Evolutionary conservation across 2,888 invertebrate genomes (phyloP), one percentile per base, ranked within the genome.

Genomic region (Timema podura): DNA sequence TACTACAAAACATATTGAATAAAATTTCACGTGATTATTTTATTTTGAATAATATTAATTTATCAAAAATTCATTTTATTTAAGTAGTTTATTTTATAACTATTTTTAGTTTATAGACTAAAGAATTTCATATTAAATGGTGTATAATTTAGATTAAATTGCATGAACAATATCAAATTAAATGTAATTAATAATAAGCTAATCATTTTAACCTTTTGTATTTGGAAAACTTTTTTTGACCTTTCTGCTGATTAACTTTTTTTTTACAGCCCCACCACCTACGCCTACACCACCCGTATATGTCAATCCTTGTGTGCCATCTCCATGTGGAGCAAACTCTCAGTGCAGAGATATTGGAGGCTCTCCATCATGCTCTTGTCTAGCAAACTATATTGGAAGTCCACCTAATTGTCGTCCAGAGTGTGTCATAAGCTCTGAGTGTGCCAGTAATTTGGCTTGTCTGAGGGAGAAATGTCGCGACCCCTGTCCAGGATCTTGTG

Each of bases 281-380:
- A 47, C 45, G 69, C 74, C 75, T 64, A 76, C 79, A n/a, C 78
- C 80, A 46, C 72, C 76, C 16, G 80, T 83, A 64, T 78, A 78
- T 16, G 77, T 78, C 30, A 75, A 79, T 68, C 79, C 79, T 30
- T 79, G 79, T 70, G 72, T 74, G 11, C 78, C 79, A 11, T 76
- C 75, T 9, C 89, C 88, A 0, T 90, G 90, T 77, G 89, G 89
- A 51, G 81, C 85, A n/a, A 85, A 87, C 77, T 85, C 88, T 10
- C 81, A 84, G 68, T 90, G 90, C 75, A 83, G 84, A 10, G 86
- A 86, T 77, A 83, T 86, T 71, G 89, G 91, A 79, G 83, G 89
- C 73, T 89, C 89, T 2, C 79, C 79, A 9, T 74, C 78, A 10
- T 81, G 81, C 73, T 76, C 76, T 11, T 81, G 81, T 72, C 76